phyloP scores from a whole-genome alignment of 2,797 vertebrate species.

The Epinephelus coioides region DNA sequence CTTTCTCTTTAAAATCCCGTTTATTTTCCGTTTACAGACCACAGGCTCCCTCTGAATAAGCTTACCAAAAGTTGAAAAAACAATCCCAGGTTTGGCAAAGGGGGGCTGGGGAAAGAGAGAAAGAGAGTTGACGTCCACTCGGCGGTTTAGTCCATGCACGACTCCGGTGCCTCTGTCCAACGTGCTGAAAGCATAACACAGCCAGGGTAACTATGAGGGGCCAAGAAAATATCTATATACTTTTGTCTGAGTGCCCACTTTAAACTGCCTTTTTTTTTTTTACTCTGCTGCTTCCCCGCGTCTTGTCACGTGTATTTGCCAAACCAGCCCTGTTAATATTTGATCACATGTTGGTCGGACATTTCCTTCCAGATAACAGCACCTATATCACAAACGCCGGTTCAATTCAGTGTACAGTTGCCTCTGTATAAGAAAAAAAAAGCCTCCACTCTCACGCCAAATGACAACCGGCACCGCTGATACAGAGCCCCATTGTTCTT shows the following conservation, averaged over 20 bases:
- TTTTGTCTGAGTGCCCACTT: conserved; percentile 91
- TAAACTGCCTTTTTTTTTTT: conserved; percentile 80
- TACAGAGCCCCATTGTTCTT: conserved; percentile 64
- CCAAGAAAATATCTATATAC: conserved; percentile 84
- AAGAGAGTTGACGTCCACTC: conserved; percentile 87
- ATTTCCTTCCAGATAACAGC: conserved; percentile 85
- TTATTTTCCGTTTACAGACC: conserved; percentile 73
- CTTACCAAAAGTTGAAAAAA: conserved; percentile 87
- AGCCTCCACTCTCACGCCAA: conserved; percentile 61
- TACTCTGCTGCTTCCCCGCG: conserved; percentile 88
- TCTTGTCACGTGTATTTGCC: conserved; percentile 93
- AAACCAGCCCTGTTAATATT: conserved; percentile 92
- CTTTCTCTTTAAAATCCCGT: conserved; percentile 63
- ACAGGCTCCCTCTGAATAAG: conserved; percentile 78
- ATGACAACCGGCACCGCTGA: conserved; percentile 70
- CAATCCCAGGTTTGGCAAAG: conserved; percentile 85
- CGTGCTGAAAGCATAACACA: conserved; percentile 92
- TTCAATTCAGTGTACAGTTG: conserved; percentile 64
- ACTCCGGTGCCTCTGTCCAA: conserved; percentile 93
- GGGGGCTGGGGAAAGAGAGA: conserved; percentile 79
- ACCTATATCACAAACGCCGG: conserved; percentile 78
- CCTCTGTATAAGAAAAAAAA: conserved; percentile 24
- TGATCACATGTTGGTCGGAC: conserved; percentile 92
- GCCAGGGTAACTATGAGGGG: conserved; percentile 85
- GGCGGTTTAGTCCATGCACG: conserved; percentile 87